A percentile compares a stretch with the other conserved stretches of the same genome.
Evolutionary conservation across 2,888 invertebrate genomes (phyloP).

Genomic region (Acanthosepion pharaonis): DNA sequence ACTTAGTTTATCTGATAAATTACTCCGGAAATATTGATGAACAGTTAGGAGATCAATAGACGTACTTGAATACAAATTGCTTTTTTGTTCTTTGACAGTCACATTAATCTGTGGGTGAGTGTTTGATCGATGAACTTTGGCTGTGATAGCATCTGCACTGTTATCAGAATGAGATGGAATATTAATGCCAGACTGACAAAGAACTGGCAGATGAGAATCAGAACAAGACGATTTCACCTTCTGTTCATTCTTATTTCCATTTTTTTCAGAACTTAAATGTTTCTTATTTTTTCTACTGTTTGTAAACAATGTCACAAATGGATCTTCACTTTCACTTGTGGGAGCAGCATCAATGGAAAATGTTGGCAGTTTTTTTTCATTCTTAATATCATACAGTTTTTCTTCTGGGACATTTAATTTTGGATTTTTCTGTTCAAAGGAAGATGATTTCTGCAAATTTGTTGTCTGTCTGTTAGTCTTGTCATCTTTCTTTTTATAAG

Average conservation of each 20-base stretch:
- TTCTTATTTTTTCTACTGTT: not conserved
- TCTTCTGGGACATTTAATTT: slow-evolving; percentile 53
- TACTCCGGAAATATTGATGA: slow-evolving; percentile 84
- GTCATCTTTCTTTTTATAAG: slow-evolving; percentile 14
- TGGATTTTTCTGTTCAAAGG: not conserved
- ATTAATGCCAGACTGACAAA: not conserved
- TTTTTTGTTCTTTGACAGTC: not conserved
- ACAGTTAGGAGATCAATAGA: slow-evolving; percentile 63
- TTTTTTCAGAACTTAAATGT: not conserved
- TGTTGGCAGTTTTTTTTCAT: not conserved
- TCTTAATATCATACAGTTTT: not conserved
- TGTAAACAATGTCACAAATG: not conserved
- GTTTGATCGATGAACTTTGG: slow-evolving; percentile 36
- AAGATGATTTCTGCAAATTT: slow-evolving; percentile 64
- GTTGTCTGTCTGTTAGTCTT: slow-evolving; percentile 35
- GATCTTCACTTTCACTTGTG: too few species aligned
- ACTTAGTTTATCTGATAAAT: slow-evolving; percentile 91
- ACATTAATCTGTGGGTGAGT: slow-evolving; percentile 42
- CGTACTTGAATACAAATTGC: slow-evolving; percentile 57
- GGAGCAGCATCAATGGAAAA: not conserved
- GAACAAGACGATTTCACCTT: not conserved
- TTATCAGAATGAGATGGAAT: not conserved
- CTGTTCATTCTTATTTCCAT: too few species aligned
- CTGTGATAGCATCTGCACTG: not conserved
- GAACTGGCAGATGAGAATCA: not conserved